Percentiles rank a stretch among this genome's conserved stretches.
phyloP scores from a whole-genome alignment of 2,113 vertebrate genomes.

The Todiramphus chloris region DNA sequence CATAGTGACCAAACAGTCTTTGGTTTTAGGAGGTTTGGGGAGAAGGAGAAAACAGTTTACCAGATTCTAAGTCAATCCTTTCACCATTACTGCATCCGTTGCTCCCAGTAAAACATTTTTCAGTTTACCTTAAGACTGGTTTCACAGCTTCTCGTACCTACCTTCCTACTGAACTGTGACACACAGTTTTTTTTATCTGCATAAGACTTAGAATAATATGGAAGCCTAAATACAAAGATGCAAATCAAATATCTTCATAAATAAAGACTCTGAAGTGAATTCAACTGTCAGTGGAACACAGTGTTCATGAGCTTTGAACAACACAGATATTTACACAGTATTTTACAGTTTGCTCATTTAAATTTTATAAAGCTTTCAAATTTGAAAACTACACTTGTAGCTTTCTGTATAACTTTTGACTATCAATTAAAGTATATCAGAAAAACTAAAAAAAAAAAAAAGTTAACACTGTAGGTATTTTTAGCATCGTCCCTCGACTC shows the following conservation, averaged over 20 bases:
- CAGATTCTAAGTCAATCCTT: neutral
- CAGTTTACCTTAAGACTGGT: neutral
- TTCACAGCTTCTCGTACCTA: neutral
- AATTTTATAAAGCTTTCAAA: neutral
- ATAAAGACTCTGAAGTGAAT: neutral
- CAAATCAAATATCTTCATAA: slow-evolving; percentile 2
- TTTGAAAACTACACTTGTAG: neutral
- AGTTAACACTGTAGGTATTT: neutral
- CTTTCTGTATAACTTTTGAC: neutral
- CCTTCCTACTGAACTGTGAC: neutral
- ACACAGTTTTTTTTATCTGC: neutral
- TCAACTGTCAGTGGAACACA: neutral
- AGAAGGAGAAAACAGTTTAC: neutral
- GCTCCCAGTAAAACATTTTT: neutral
- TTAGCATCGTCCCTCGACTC: neutral
- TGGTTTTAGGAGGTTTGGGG: neutral
- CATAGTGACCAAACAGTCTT: neutral
- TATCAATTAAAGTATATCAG: neutral
- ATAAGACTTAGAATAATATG: neutral
- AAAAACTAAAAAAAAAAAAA: neutral
- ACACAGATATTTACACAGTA: neutral
- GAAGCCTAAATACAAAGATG: slow-evolving; percentile 20
- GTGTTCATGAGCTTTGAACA: neutral
- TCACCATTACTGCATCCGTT: neutral
- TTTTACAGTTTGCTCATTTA: neutral